Conservation (phyloP, 2,113 vertebrate species). For the Dipodomys merriami region DNA sequence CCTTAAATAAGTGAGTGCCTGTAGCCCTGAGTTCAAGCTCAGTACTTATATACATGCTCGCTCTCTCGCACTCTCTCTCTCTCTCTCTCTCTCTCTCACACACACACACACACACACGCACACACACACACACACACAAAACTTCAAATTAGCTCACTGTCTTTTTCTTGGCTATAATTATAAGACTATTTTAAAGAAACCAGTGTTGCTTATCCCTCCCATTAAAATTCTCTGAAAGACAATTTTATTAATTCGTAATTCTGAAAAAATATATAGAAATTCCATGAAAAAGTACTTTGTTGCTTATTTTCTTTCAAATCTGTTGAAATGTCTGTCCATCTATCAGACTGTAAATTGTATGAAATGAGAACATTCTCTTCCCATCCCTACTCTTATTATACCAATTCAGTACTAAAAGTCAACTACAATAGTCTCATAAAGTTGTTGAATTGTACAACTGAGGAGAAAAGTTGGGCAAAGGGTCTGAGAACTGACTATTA, state of each 20-base stretch:
- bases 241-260: neutral
- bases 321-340: neutral
- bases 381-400: neutral
- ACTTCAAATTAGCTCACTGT: neutral
- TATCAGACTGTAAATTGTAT: neutral
- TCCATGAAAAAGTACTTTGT: neutral
- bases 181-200: neutral
- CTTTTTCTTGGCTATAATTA: neutral
- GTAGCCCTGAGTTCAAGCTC: no score
- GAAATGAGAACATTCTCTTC: neutral
- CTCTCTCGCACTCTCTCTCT: no score
- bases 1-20: no score
- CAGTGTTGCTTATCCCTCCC: neutral
- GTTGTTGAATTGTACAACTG: neutral
- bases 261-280: neutral
- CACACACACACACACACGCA: no score
- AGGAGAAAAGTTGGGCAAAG: neutral
- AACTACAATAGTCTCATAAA: neutral
- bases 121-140: neutral
- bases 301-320: neutral
- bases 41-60: no score
- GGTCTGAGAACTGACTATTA: neutral
- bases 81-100: no score
- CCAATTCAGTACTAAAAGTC: neutral
- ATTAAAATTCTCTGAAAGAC: neutral